Base-by-base conservation (phyloP, 1,140 invertebrate genomes). In the Maniola jurtina region DNA sequence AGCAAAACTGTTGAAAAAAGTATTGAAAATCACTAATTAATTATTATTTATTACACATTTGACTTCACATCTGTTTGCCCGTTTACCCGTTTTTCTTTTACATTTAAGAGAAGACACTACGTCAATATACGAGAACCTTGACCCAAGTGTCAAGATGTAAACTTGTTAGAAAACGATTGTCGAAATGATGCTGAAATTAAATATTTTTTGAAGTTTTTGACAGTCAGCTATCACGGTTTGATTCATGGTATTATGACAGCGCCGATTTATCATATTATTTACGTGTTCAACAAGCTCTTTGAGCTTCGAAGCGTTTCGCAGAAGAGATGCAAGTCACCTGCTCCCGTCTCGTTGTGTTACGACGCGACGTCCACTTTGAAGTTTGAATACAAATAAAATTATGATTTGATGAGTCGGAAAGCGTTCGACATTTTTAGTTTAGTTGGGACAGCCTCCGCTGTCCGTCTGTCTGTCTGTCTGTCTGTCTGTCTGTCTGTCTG, bases 261-360 rank as follows among this genome's bases (percentile, higher is more conserved):
- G n/a, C 48, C 59, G 57, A 67, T 67, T 67, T 62, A 67, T 57
- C 65, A 61, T 48, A 67, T 50, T 61, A 67, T 68, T 68, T 63
- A 68, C 60, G 63, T 48, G 59, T 59, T 55, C 25, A 58, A 58
- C 42, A 58, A 40, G 59, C 45, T 57, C 65, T 61, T 64, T 57
- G 52, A 57, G 61, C 66, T 68, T 63, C 48, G 61, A 35, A 15
- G n/a, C 52, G 15, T 4, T 64, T 47, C 62, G 25, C 25, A 57
- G 66, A 65, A 65, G 50, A 52, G 47, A 50, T 62, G 47, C 36
- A 38, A 63, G 61, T 68, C 66, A 68, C 66, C 60, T 68, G 66
- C 54, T 40, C 55, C 35, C 14, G 55, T 57, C 35, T 35, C 2
- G 36, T 38, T 57, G 15, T 57, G 55, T 57, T 57, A 15, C 55